These are phyloP conservation scores for Dichetophora obliterata DNA, from an alignment of 2,888 invertebrate species.

Conservation along the genomic window DNA sequence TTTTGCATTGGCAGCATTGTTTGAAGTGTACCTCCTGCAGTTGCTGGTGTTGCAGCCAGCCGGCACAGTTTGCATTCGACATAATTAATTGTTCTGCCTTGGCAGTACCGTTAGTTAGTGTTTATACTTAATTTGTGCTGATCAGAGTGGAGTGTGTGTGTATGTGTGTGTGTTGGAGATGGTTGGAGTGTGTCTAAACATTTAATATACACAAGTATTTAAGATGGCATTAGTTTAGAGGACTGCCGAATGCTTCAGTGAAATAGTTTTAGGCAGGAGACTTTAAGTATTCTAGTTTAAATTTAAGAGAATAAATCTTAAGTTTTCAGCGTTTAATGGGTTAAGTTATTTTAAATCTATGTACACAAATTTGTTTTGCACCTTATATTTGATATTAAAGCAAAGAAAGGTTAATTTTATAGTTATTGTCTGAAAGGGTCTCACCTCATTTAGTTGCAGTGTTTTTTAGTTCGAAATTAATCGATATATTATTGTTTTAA, in stretches of 20 bases:
- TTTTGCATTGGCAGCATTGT: slow-evolving; percentile 24
- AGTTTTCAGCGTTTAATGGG: too few relatives aligned
- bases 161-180: neutral
- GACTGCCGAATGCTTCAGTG: neutral
- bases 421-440: too few relatives aligned
- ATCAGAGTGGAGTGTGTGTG: neutral
- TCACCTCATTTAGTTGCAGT: too few relatives aligned
- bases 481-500: too few relatives aligned
- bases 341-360: too few relatives aligned
- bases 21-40: neutral
- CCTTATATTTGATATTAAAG: too few relatives aligned
- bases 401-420: too few relatives aligned
- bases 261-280: neutral
- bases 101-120: slow-evolving; percentile 20
- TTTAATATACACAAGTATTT: too few relatives aligned
- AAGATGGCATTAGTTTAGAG: neutral
- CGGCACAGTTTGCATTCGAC: neutral
- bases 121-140: slow-evolving; percentile 19
- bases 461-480: too few relatives aligned
- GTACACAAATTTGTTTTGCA: too few relatives aligned
- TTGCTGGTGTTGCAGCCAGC: neutral
- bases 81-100: slow-evolving; percentile 35
- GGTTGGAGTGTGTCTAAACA: neutral
- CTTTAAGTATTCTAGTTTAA: neutral
- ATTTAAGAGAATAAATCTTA: neutral